Evolutionary conservation across 2,888 invertebrate species (phyloP).

Genomic region (Tineola bisselliella): DNA sequence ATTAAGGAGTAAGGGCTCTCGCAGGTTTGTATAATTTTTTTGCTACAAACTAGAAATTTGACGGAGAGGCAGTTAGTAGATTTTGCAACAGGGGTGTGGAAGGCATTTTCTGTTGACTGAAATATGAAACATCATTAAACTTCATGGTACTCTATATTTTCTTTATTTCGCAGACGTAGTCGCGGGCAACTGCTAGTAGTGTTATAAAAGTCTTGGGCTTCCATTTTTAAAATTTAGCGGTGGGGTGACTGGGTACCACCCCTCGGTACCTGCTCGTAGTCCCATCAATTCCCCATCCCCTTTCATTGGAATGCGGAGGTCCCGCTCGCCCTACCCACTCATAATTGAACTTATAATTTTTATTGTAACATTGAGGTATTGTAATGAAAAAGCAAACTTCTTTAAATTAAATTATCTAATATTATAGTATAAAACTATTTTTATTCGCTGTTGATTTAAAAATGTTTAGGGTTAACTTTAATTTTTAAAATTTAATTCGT

Average conservation of each 20-base stretch:
- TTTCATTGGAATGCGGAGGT: slow-evolving; percentile 32
- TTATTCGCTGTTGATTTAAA: not conserved
- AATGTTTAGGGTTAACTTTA: not conserved
- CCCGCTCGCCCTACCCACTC: slow-evolving; percentile 20
- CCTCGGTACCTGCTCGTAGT: slow-evolving; percentile 40
- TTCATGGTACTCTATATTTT: no score
- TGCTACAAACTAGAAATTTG: no score
- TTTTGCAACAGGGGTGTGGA: no score
- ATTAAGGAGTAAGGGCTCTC: no score
- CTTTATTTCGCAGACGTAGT: no score
- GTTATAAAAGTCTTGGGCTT: slow-evolving; percentile 17
- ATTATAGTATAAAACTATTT: no score
- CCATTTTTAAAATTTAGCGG: slow-evolving; percentile 36
- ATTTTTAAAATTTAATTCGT: slow-evolving; percentile 30
- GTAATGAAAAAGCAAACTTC: not conserved
- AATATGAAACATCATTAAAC: no score
- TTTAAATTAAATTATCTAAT: not conserved
- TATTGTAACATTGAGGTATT: not conserved
- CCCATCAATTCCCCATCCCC: slow-evolving; percentile 51
- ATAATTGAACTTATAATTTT: not conserved
- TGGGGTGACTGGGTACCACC: slow-evolving; percentile 27
- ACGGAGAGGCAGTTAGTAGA: no score
- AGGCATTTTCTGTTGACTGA: no score
- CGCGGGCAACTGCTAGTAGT: no score
- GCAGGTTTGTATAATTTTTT: no score